phyloP scores from a whole-genome alignment of 2,888 invertebrate genomes.

The Phalera bucephala region DNA sequence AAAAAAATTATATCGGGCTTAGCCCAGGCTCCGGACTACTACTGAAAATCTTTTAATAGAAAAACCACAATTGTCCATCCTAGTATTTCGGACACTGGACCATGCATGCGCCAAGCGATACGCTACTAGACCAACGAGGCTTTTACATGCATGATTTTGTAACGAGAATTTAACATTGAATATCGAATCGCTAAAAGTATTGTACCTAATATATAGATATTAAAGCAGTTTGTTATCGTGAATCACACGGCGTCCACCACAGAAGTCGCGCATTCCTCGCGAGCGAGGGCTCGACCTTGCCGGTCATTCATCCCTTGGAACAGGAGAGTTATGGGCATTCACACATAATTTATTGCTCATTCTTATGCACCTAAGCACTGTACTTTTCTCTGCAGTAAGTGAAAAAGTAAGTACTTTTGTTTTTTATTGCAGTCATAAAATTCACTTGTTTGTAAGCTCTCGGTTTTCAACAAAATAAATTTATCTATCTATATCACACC shows the following conservation, averaged over 20 bases:
- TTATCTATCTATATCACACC: too few relatives aligned
- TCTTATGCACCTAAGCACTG: slow-evolving; percentile 16
- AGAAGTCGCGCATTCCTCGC: slow-evolving; percentile 54
- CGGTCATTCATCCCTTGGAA: slow-evolving; percentile 69
- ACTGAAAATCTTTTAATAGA: too few relatives aligned
- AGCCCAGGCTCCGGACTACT: too few relatives aligned
- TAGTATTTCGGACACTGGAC: too few relatives aligned
- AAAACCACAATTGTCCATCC: too few relatives aligned
- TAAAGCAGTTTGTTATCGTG: slow-evolving; percentile 35
- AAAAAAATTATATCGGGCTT: too few relatives aligned
- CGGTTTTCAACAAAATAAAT: too few relatives aligned
- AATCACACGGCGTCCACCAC: slow-evolving; percentile 47
- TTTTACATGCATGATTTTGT: too few relatives aligned
- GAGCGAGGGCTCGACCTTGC: slow-evolving; percentile 58
- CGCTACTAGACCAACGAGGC: too few relatives aligned
- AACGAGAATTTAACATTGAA: too few relatives aligned
- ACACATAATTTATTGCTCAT: slow-evolving; percentile 29
- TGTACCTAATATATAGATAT: background rate
- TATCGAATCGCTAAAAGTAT: background rate
- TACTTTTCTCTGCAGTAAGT: background rate
- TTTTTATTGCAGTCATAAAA: background rate
- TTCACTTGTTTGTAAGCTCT: too few relatives aligned
- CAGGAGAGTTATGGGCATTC: slow-evolving; percentile 25
- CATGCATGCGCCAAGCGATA: too few relatives aligned
- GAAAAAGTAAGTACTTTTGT: background rate